phyloP scores from a whole-genome alignment of 2,888 invertebrate species.

The Dasysyrphus albostriatus region DNA sequence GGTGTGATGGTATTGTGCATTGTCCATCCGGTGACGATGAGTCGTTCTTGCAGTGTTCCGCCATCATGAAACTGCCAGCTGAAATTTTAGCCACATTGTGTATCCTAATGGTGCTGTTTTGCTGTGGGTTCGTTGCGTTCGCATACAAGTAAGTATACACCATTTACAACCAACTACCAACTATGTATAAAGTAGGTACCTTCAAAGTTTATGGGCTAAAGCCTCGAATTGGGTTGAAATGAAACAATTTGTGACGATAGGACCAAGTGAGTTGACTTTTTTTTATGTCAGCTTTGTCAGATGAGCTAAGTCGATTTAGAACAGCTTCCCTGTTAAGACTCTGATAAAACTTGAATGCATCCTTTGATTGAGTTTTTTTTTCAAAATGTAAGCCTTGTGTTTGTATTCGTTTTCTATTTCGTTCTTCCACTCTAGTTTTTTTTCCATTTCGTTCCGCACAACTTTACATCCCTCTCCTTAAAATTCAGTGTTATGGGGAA shows the following conservation, averaged over 20 bases:
- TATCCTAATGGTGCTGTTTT: constrained; percentile 83
- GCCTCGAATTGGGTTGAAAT: constrained; percentile 7
- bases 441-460: too few species aligned
- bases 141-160: constrained; percentile 84
- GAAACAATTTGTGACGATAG: not conserved
- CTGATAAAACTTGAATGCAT: not conserved
- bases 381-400: too few species aligned
- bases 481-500: too few species aligned
- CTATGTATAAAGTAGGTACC: too few species aligned
- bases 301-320: not conserved
- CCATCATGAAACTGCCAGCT: constrained; percentile 90
- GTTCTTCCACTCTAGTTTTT: too few species aligned
- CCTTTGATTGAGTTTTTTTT: not conserved
- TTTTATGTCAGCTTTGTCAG: not conserved
- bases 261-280: constrained; percentile 20
- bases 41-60: constrained; percentile 91
- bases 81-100: constrained; percentile 87
- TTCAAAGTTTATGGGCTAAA: not conserved
- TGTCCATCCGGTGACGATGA: constrained; percentile 93
- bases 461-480: too few species aligned
- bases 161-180: too few species aligned
- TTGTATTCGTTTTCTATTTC: too few species aligned
- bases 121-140: constrained; percentile 84
- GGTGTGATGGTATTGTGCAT: constrained; percentile 92
- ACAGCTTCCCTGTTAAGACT: not conserved